phyloP scores from a whole-genome alignment of 2,888 invertebrate genomes.

The Mycalesis mineus region DNA sequence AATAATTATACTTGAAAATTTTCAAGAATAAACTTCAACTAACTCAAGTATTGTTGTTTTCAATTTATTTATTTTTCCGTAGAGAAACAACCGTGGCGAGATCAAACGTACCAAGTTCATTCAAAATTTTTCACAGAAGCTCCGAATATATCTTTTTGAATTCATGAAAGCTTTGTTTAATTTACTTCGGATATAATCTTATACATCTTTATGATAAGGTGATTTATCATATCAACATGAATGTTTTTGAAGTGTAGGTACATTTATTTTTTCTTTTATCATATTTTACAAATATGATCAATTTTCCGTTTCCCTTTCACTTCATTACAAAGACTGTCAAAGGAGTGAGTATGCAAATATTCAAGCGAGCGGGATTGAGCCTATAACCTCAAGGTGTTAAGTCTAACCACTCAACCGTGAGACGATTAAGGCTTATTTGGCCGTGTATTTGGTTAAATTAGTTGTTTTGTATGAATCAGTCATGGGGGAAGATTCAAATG shows the following conservation, averaged over 20 bases:
- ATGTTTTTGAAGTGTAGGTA: slow-evolving; percentile 31
- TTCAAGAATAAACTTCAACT: too few relatives aligned
- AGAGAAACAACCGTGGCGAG: neutral
- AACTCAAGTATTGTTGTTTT: neutral
- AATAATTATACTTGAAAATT: too few relatives aligned
- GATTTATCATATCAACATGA: slow-evolving; percentile 24
- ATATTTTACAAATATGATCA: too few relatives aligned
- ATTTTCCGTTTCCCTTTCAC: too few relatives aligned
- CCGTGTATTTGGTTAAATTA: slow-evolving; percentile 33
- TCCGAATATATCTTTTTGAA: neutral
- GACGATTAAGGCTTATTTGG: too few relatives aligned
- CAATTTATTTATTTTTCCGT: neutral
- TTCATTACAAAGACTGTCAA: too few relatives aligned
- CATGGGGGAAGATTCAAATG: slow-evolving; percentile 42
- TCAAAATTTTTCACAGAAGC: neutral
- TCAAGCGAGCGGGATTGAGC: too few relatives aligned
- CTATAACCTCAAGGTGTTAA: too few relatives aligned
- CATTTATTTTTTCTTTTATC: slow-evolving; percentile 33
- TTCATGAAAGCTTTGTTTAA: slow-evolving; percentile 11
- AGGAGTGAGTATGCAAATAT: too few relatives aligned
- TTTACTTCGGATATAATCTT: slow-evolving; percentile 14
- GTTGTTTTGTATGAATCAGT: slow-evolving; percentile 37
- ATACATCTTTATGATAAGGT: slow-evolving; percentile 11
- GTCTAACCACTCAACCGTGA: too few relatives aligned
- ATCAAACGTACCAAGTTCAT: neutral